These are phyloP conservation scores for Tetragonula clypearis DNA, from an alignment of 1,140 invertebrate genomes.

Conservation along the genomic window DNA sequence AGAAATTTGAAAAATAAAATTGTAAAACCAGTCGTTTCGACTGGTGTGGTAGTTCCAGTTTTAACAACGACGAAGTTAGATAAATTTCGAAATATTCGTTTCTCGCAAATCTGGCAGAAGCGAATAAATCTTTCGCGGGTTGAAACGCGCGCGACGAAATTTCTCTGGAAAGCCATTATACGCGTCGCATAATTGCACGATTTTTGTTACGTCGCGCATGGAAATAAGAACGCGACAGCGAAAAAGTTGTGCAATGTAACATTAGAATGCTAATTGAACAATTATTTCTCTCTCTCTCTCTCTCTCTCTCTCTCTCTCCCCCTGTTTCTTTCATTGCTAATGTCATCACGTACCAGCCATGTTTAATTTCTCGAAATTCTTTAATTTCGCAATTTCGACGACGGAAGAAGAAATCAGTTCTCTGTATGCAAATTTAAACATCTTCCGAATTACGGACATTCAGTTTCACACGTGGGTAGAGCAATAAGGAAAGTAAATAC, in stretches of 20 bases:
- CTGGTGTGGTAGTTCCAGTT: too few species aligned
- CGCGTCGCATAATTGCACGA: not conserved
- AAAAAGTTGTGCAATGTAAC: not conserved
- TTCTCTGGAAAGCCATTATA: not conserved
- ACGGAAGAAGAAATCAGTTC: not conserved
- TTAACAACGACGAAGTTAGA: not conserved
- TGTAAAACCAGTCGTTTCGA: too few species aligned
- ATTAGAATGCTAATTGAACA: constrained; percentile 5
- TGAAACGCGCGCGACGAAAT: not conserved
- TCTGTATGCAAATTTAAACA: too few species aligned
- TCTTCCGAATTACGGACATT: too few species aligned
- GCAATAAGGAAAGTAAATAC: too few species aligned
- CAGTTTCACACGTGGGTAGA: too few species aligned
- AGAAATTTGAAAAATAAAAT: too few species aligned
- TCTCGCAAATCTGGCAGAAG: not conserved
- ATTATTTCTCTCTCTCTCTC: not conserved
- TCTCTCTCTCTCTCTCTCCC: too few species aligned
- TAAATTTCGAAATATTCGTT: not conserved
- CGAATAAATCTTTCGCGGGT: not conserved
- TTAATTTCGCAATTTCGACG: not conserved
- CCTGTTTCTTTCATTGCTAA: not conserved
- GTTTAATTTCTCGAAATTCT: not conserved
- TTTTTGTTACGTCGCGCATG: not conserved
- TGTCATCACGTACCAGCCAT: not conserved
- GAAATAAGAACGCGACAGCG: not conserved